Base-by-base conservation (phyloP, 2,797 vertebrate genomes). In the Poeciliopsis gracilis region DNA sequence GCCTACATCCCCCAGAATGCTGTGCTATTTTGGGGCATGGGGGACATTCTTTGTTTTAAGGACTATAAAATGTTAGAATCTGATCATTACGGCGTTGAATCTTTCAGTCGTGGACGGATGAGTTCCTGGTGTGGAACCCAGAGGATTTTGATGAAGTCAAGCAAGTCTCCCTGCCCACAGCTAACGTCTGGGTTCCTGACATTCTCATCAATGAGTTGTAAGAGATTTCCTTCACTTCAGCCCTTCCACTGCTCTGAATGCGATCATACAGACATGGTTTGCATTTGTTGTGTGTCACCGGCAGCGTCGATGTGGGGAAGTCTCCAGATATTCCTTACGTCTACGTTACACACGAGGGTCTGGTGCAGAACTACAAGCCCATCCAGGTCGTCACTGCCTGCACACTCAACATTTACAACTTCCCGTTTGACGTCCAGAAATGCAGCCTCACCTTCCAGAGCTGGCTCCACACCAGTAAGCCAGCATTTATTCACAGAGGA, bases 121-220 rank as follows among this genome's bases (percentile, higher is more conserved):
- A 99, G 76, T 99, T 98, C 90, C 96, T 99, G 73, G 94, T 91
- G 28, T 99, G 98, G 98, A 92, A 97, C 83, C 97, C 98, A 0
- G 93, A 94, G 1, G 95, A 86, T 75, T 99, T 98, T 0, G 97
- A 99, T 92, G 96, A 98, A 80, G 95, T 99, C 85, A 96, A 96
- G 3, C 96, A 97, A 79, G 90, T 98, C 75, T 99, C 98, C 46
- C 91, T 99, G 33, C 98, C 97, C 0, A 96, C 94, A 0, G 96
- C 97, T 23, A 98, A 96, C 76, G 94, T 99, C 85, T 99, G 98
- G 98, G 95, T 98, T 70, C 98, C 98, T 0, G 98, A 99, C 92
- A 99, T 99, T 88, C 96, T 99, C 92, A 99, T 99, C 93, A 99
- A 98, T 0, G 98, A 99, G 88, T 99, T 99, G 98, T 99, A 94